phyloP scores from a whole-genome alignment of 2,797 vertebrate genomes.

The Epinephelus malabaricus region DNA sequence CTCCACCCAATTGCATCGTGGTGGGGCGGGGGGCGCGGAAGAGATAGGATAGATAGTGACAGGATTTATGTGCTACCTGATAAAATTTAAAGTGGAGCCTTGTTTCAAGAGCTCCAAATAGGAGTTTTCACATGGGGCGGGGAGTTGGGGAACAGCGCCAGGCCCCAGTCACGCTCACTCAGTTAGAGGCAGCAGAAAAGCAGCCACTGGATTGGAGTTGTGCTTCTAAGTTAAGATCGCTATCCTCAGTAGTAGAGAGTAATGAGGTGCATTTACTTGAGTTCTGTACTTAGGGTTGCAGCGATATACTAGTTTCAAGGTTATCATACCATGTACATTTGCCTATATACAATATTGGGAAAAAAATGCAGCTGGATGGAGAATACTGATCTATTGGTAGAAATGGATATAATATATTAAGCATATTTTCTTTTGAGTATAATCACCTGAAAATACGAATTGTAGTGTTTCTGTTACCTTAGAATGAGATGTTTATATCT shows the following conservation, averaged over 20 bases:
- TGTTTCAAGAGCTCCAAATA: constrained; percentile 62
- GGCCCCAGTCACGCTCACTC: constrained; percentile 11
- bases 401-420: too few relatives aligned
- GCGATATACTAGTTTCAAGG: too few relatives aligned
- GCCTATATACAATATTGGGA: too few relatives aligned
- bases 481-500: too few relatives aligned
- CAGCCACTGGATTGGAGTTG: background rate
- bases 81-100: constrained; percentile 74
- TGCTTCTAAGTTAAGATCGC: background rate
- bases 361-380: too few relatives aligned
- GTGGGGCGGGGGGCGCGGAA: background rate
- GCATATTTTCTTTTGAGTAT: too few relatives aligned
- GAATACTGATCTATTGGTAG: too few relatives aligned
- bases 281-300: too few relatives aligned
- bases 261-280: background rate
- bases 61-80: constrained; percentile 71
- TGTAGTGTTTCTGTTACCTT: too few relatives aligned
- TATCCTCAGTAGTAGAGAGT: background rate
- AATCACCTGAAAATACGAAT: too few relatives aligned
- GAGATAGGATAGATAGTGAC: constrained; percentile 27
- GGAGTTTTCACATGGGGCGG: constrained; percentile 49
- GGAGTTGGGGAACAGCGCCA: constrained; percentile 2
- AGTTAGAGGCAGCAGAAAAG: constrained; percentile 1
- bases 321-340: too few relatives aligned
- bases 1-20: constrained; percentile 22